Evolutionary conservation across 2,888 invertebrate species (phyloP).

Genomic region (Theristus sp.): DNA sequence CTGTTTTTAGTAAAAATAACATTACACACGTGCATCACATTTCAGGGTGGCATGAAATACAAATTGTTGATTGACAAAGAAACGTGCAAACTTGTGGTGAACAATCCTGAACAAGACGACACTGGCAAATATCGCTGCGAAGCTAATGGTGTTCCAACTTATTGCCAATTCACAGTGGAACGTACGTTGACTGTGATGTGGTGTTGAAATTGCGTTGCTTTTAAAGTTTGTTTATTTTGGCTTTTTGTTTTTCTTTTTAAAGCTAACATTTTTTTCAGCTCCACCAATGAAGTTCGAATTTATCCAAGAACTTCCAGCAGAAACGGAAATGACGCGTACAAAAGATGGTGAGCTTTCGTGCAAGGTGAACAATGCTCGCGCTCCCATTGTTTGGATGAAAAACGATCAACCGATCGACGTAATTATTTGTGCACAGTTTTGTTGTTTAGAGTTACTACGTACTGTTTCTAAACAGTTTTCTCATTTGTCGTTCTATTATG

Average conservation of each 20-base stretch:
- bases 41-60: conserved; percentile 57
- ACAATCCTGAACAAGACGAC: conserved; percentile 75
- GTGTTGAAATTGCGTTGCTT: background rate
- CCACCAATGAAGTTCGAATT: conserved; percentile 85
- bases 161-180: conserved; percentile 81
- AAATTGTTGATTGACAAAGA: conserved; percentile 84
- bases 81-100: conserved; percentile 69
- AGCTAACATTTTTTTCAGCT: conserved; percentile 41
- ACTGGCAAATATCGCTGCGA: conserved; percentile 89
- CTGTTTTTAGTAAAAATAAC: too few species aligned
- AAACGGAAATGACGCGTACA: conserved; percentile 64
- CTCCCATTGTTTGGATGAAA: conserved; percentile 80
- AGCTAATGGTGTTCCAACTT: conserved; percentile 67
- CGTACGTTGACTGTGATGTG: conserved; percentile 34
- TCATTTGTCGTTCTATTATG: too few species aligned
- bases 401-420: conserved; percentile 50
- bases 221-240: background rate
- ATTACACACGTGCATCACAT: too few species aligned
- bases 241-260: background rate
- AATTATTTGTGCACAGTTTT: too few species aligned
- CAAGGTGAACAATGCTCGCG: conserved; percentile 72
- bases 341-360: conserved; percentile 82
- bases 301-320: conserved; percentile 69
- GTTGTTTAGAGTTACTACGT: too few species aligned
- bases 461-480: too few species aligned